Evolutionary conservation across 2,113 vertebrate genomes (phyloP).

Genomic region (Syrrhaptes paradoxus): DNA sequence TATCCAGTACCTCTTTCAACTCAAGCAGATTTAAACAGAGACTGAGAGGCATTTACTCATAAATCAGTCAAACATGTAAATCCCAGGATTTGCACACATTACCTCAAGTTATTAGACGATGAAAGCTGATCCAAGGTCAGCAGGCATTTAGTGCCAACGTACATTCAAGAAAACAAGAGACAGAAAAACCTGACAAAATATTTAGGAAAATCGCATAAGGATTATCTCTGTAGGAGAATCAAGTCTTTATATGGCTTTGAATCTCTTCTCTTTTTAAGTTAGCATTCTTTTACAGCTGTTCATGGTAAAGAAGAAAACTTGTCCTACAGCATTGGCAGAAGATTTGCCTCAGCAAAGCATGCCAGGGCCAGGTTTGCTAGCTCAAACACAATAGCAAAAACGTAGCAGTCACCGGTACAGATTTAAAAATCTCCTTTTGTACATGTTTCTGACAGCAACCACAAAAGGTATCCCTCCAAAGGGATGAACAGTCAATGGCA

Average conservation of each 20-base stretch:
- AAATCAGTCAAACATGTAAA: background rate
- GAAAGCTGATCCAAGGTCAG: background rate
- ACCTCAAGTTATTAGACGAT: background rate
- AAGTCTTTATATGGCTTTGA: background rate
- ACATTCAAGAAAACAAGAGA: background rate
- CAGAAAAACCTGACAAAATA: background rate
- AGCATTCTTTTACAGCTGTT: background rate
- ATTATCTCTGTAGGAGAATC: background rate
- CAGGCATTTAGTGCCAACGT: background rate
- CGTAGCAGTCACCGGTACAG: rapidly evolving
- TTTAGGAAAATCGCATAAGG: background rate
- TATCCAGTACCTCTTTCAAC: background rate
- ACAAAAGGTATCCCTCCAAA: background rate
- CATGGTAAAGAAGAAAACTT: background rate
- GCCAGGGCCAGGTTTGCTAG: background rate
- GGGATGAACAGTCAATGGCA: background rate
- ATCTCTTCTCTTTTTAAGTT: background rate
- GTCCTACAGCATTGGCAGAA: background rate
- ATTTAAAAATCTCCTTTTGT: background rate
- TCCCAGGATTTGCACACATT: background rate
- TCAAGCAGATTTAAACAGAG: background rate
- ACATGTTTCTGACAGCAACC: background rate
- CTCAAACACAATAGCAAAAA: background rate
- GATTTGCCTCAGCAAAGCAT: background rate
- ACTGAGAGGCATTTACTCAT: background rate